A percentile compares a stretch with the other conserved stretches of the same genome.
phyloP scores from a whole-genome alignment of 2,888 invertebrate species.

The Nasonia oneida region DNA sequence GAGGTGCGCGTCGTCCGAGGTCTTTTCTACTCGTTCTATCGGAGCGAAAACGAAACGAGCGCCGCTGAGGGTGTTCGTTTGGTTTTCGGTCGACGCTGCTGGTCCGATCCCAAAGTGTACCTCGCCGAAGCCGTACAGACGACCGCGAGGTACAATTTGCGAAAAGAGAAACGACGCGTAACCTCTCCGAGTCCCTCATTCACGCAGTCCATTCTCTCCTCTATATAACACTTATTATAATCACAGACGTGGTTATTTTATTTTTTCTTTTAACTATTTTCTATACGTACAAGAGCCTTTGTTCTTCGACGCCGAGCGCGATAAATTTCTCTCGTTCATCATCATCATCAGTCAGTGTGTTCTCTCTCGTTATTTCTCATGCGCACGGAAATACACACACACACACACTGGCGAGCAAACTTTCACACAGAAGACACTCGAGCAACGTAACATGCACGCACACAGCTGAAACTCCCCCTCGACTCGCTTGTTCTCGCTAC shows the following conservation, averaged over 20 bases:
- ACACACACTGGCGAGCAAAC: neutral
- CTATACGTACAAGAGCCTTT: constrained; percentile 74
- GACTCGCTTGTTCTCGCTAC: neutral
- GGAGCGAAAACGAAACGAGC: neutral
- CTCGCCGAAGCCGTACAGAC: neutral
- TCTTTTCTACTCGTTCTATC: neutral
- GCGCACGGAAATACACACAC: constrained; percentile 5
- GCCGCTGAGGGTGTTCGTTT: neutral
- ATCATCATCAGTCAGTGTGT: constrained; percentile 58
- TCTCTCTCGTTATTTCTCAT: constrained; percentile 49
- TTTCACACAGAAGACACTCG: neutral
- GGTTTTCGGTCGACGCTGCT: neutral
- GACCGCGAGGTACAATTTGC: neutral
- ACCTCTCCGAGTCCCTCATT: constrained; percentile 52
- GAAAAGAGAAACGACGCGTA: neutral
- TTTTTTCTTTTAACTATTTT: constrained; percentile 68
- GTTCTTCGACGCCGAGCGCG: constrained; percentile 70
- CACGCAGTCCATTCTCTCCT: constrained; percentile 61
- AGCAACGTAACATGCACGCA: neutral
- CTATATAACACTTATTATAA: constrained; percentile 73
- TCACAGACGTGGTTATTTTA: constrained; percentile 74
- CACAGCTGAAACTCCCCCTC: neutral
- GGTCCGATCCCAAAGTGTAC: neutral
- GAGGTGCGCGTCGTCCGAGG: neutral
- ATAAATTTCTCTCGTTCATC: constrained; percentile 64